phyloP scores from a whole-genome alignment of 2,888 invertebrate species.

The Hypena proboscidalis region DNA sequence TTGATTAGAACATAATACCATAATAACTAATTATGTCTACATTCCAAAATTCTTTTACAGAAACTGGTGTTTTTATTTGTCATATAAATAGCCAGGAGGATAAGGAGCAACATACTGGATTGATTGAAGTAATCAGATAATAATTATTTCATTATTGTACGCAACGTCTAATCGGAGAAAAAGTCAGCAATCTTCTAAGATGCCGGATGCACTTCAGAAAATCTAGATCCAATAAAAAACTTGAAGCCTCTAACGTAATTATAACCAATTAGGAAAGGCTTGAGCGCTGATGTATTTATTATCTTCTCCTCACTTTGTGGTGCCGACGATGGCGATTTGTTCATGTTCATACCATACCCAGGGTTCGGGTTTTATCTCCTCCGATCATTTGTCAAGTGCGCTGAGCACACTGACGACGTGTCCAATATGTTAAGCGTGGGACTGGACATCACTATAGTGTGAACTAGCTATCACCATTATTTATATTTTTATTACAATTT shows the following conservation, averaged over 20 bases:
- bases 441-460: constrained; percentile 63
- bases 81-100: too few relatives aligned
- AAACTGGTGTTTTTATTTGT: too few relatives aligned
- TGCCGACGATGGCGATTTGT: constrained; percentile 14
- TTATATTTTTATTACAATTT: constrained; percentile 72
- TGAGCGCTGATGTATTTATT: constrained; percentile 10
- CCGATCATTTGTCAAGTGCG: constrained; percentile 57
- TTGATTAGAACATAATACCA: too few relatives aligned
- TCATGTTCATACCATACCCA: too few relatives aligned
- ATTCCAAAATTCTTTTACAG: too few relatives aligned
- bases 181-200: constrained; percentile 1
- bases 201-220: too few relatives aligned
- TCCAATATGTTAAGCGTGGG: constrained; percentile 62
- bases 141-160: too few relatives aligned
- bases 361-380: constrained; percentile 32
- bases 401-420: constrained; percentile 51
- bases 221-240: too few relatives aligned
- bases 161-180: constrained; percentile 1
- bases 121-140: too few relatives aligned
- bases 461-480: constrained; percentile 71
- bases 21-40: too few relatives aligned
- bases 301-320: constrained; percentile 4
- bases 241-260: constrained; percentile 3
- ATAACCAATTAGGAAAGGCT: constrained; percentile 7
- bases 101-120: too few relatives aligned